Conservation (phyloP, 2,113 vertebrate species). For the Dendropsophus ebraccatus region DNA sequence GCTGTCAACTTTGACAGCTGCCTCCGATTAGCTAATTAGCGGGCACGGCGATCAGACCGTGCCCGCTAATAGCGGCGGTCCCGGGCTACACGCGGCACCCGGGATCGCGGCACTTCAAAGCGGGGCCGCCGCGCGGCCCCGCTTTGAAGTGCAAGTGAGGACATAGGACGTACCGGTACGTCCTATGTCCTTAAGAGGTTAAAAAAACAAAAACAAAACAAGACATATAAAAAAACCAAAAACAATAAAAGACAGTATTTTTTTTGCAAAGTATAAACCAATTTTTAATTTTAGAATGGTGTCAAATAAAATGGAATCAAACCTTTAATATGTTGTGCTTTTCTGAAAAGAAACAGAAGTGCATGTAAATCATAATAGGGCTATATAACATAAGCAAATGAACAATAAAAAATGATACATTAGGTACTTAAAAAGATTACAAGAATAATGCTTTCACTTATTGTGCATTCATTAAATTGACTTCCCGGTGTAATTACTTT, state of each 20-base stretch:
- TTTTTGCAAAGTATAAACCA: background rate
- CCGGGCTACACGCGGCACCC: no score
- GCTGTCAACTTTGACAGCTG: no score
- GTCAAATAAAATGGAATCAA: background rate
- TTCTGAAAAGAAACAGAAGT: conserved; percentile 62
- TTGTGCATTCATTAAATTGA: conserved; percentile 77
- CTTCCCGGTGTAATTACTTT: conserved; percentile 76
- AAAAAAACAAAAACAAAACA: no score
- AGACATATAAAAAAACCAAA: no score
- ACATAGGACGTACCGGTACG: no score
- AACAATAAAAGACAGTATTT: background rate
- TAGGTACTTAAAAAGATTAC: conserved; percentile 75
- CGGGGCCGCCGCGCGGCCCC: no score
- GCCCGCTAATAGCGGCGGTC: no score
- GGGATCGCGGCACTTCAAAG: no score
- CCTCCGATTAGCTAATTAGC: no score
- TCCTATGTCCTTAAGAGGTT: no score
- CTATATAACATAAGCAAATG: conserved; percentile 77
- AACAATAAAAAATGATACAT: conserved; percentile 80
- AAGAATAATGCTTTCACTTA: conserved; percentile 77
- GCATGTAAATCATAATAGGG: conserved; percentile 71
- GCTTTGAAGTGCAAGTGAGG: no score
- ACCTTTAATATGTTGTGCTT: conserved; percentile 62
- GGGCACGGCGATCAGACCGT: no score
- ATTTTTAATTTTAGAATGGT: background rate